Conservation (phyloP, 2,113 vertebrate genomes). For the Cranoglanis bouderius region DNA sequence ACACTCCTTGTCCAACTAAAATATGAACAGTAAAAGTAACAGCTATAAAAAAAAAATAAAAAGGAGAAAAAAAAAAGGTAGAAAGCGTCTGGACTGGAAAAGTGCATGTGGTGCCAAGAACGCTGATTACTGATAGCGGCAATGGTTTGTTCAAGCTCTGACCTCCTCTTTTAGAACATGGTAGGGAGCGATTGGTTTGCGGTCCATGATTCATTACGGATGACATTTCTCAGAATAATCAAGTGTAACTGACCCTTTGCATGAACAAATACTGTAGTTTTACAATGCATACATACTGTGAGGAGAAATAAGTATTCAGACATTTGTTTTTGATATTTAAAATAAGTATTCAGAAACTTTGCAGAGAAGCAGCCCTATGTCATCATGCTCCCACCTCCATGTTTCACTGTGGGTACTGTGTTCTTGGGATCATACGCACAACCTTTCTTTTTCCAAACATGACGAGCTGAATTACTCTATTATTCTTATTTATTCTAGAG, state of each 20-base stretch:
- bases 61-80: background rate
- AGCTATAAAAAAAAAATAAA: background rate
- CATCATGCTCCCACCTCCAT: background rate
- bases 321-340: background rate
- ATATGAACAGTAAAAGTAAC: conserved; percentile 19
- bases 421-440: background rate
- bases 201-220: conserved; percentile 25
- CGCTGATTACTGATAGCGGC: conserved; percentile 41
- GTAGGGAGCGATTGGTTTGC: conserved; percentile 19
- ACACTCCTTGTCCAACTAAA: conserved; percentile 29
- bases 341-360: background rate
- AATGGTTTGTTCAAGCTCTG: conserved; percentile 23
- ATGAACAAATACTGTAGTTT: conserved; percentile 1
- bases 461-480: background rate
- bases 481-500: background rate
- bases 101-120: conserved; percentile 34
- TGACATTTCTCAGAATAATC: background rate
- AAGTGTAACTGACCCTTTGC: conserved; percentile 17
- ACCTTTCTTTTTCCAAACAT: background rate
- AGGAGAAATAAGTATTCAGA: background rate
- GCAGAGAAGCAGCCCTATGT: background rate
- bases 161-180: conserved; percentile 17
- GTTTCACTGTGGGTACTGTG: background rate
- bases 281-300: background rate
- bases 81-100: conserved; percentile 36